Evolutionary conservation across 2,113 vertebrate genomes (phyloP), one percentile per base, ranked within the genome.

Genomic region (Anseranas semipalmata): DNA sequence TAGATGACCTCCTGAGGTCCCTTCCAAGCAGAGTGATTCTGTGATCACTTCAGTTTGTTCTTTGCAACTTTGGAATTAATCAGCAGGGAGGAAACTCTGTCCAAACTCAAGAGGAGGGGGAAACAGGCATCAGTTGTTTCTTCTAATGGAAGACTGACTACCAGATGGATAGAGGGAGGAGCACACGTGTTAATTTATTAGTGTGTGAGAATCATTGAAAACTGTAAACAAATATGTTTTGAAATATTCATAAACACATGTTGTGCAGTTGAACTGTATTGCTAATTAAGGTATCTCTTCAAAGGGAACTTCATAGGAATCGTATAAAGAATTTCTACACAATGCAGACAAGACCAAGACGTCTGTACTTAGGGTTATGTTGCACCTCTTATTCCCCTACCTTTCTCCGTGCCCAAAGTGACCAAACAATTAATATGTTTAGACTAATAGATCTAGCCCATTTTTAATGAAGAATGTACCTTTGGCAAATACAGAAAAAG

Each of bases 201-300:
- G 43, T 48, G 46, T 77, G 68, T 53, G 80, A 89, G 70, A 91
- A 89, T 91, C 56, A n/a, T 58, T 87, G 48, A 89, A 76, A 92
- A 68, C 46, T 87, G 70, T 90, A 89, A 91, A 87, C 70, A 92
- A 87, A 52, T 82, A 39, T 46, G 60, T 82, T 95, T 95, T 87
- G 73, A 85, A 95, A 89, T 92, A 68, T 89, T 91, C 84, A 58
- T 59, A 62, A 96, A 92, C 72, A 67, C 67, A 53, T 68, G 43
- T 89, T 93, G 33, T 92, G 35, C 52, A 68, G 62, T 89, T 96
- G 43, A 91, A 62, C 59, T 89, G 18, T 90, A 20, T 81, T 90
- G 58, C 73, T 91, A 91, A 84, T 92, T 60, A 91, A 96, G 58
- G 32, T 96, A 11, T 87, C 58, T 72, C 24, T 70, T 94, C 53